phyloP scores from a whole-genome alignment of 2,113 vertebrate genomes.

The Myrmophylax atrothorax region DNA sequence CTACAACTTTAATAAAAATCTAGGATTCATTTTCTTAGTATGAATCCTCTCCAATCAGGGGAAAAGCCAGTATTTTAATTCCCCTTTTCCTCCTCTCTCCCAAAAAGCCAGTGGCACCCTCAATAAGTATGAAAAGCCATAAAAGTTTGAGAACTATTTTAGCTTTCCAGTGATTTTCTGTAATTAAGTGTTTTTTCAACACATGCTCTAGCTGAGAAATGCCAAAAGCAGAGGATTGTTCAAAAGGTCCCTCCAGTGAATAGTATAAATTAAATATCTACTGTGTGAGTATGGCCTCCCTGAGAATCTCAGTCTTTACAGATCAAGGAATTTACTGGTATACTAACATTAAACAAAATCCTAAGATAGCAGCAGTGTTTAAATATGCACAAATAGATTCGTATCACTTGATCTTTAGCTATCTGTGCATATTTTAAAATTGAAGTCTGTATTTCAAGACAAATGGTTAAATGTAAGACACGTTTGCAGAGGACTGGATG shows the following conservation, averaged over 20 bases:
- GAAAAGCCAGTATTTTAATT: neutral
- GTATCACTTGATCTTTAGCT: constrained; percentile 53
- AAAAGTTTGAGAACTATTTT: constrained; percentile 62
- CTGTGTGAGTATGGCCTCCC: constrained; percentile 44
- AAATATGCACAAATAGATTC: constrained; percentile 49
- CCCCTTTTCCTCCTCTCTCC: neutral
- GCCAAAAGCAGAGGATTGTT: constrained; percentile 46
- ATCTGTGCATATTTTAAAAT: constrained; percentile 52
- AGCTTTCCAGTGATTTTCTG: constrained; percentile 72
- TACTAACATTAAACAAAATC: constrained; percentile 36
- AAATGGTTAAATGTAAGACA: constrained; percentile 29
- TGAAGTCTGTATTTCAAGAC: constrained; percentile 50
- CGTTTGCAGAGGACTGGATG: constrained; percentile 23
- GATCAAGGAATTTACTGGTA: constrained; percentile 46
- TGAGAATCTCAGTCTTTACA: constrained; percentile 36
- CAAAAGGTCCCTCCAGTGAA: constrained; percentile 42
- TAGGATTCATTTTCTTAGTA: neutral
- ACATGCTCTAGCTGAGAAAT: constrained; percentile 48
- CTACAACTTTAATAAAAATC: neutral
- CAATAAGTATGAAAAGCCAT: constrained; percentile 16
- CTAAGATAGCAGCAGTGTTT: constrained; percentile 41
- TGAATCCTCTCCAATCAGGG: neutral
- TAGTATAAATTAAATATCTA: constrained; percentile 56
- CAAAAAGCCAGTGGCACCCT: constrained; percentile 19
- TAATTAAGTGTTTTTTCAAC: constrained; percentile 64